Evolutionary conservation across 2,888 invertebrate genomes (phyloP), one percentile per base, ranked within the genome.

Genomic region (Acronicta alni): DNA sequence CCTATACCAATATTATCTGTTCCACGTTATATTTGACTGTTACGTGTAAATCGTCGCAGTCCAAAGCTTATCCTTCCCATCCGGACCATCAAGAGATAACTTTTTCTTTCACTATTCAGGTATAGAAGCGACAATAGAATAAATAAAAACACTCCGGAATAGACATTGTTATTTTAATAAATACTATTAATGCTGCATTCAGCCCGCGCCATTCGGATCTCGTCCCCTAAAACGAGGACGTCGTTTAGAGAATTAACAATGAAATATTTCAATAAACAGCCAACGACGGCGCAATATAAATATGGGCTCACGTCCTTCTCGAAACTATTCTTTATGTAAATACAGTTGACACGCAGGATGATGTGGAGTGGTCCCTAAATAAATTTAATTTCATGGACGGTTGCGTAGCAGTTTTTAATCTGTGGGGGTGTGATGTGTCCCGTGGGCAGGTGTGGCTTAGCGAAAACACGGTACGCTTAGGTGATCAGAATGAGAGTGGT

Each of bases 231-330:
- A 87, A 86, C 82, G 81, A 80, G 82, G 86, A 83, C 83, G 86
- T 89, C 87, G 87, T 87, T 89, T 81, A 77, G 83, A 86, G 89
- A 91, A 91, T 92, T 92, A 91, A 94, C 91, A 92, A 92, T 91
- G 90, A 92, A 91, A 91, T 92, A 93, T 91, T 91, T 93, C 89
- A 93, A 93, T 93, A 92, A 92, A 89, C 88, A 88, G 82, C 76
- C 67, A 83, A 75, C 85, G 88, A 82, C 84, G 87, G 83, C 83
- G 86, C 86, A 90, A 86, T 87, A 89, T 91, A 94, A 93, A 93
- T 91, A 93, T 84, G 86, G 86, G 86, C 87, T 79, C 80, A 81
- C 84, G 88, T 89, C 85, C 88, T 90, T 89, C 87, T 83, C 86
- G 81, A 89, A 91, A 92, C 87, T 92, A 92, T 93, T 92, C 86